Base-by-base conservation (phyloP, 2,888 invertebrate genomes). In the Ceratothoa steindachneri region DNA sequence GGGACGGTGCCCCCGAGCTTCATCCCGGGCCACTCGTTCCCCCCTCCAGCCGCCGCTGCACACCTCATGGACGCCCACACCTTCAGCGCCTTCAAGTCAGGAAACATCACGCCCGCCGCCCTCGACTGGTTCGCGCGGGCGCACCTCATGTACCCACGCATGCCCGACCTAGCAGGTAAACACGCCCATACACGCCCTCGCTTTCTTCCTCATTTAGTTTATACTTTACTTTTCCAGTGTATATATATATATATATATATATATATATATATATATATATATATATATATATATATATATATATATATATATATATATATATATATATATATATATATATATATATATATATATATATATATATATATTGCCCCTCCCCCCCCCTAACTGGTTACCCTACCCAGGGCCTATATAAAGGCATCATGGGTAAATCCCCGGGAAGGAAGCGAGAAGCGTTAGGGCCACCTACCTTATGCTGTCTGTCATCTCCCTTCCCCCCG, bases 111-210 rank as follows among this genome's bases (percentile, higher is more conserved):
- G 31, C 77, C 77, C 24, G 74, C 74, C 41, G 77, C 74, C 9
- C 72, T 74, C 22, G 77, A 77, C 68, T 77, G 77, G 77, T 74
- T 77, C 68, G 72, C 77, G 30, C 66, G 77, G 19, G 72, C 77
- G 15, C 72, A 72, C 4, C 74, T 77, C 29, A 72, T 77, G 72
- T 77, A 77, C 30, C 77, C 77, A 2, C 66, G 77, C 9, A 72
- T 77, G 1, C 77, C 71, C n/a, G 77, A 77, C 29, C 31, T 77
- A 4, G 69, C 77, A 30, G 74, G 77, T 77, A 19, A 73, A 73
- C 69, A 31, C 71, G n/a, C n/a, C n/a, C n/a, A n/a, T n/a, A 28
- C 15, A 24, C 66, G 22, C n/a, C 0, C 29, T 64, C n/a, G 22
- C 22, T 7, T 29, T 15, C 27, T 66, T 30, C 4, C 52, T n/a